Base-by-base conservation (phyloP, 2,888 invertebrate species). In the Drosophila fulvimacula region DNA sequence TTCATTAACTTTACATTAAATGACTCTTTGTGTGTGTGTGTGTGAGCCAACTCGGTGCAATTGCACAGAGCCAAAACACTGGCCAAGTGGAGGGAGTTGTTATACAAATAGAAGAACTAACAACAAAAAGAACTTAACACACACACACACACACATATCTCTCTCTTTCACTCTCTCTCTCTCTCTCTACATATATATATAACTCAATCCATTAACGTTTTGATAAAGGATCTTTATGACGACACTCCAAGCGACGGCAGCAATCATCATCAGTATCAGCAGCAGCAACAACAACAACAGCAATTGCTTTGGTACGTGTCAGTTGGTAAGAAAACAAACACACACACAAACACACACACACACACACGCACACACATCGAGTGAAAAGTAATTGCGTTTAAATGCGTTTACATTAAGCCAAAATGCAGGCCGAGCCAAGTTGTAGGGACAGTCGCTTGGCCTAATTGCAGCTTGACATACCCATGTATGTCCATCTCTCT, bases 191-290 rank as follows among this genome's bases (percentile, higher is more conserved):
- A n/a, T 62, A 49, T 64, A 52, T 61, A 81, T 82, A 88, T 82
- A 87, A 84, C 90, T 90, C 89, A 88, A 89, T 88, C 89, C 88
- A 88, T 90, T 88, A 88, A 84, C 82, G 82, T 88, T 90, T 87
- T 88, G 88, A 88, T 88, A 88, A 88, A 90, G 90, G 88, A 88
- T 88, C 88, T 88, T 81, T 88, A 88, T 90, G 90, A 90, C 90
- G 88, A 90, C 90, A 88, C 88, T 90, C 86, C 69, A 87, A 87
- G 89, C 87, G 82, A 80, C 81, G 76, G 69, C 79, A 75, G 84
- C 89, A 84, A 82, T 87, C 88, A 88, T 86, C 85, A 86, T 86
- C 85, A 86, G 67, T 69, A 82, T 52, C 76, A 75, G 32, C 65
- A 74, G 44, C 68, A 73, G 15, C 66, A 73, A 63, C 73, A 75